These are phyloP conservation scores for Eristalis arbustorum DNA, from an alignment of 2,888 invertebrate genomes.

Conservation along the genomic window DNA sequence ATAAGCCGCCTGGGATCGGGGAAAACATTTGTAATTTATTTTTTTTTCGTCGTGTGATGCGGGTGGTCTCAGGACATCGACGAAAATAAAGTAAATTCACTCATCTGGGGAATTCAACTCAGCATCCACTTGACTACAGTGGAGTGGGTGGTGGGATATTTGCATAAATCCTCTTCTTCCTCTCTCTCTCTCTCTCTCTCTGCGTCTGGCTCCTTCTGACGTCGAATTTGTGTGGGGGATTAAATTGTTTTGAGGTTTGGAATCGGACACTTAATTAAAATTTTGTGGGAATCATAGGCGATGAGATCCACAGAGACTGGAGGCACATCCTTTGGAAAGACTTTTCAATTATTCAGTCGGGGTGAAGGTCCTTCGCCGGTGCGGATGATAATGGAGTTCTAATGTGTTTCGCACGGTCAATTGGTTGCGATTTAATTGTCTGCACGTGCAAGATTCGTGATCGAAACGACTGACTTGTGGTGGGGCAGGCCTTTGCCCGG, in stretches of 20 bases:
- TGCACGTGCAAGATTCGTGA: no score
- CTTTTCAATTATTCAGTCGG: constrained; percentile 23
- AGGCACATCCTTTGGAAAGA: constrained; percentile 17
- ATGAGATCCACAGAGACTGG: not conserved
- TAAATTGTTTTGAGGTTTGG: constrained; percentile 20
- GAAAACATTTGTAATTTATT: not conserved
- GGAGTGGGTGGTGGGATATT: not conserved
- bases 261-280: constrained; percentile 59
- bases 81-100: constrained; percentile 22
- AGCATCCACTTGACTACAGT: constrained; percentile 13
- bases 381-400: no score
- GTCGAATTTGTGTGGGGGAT: constrained; percentile 31
- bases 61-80: constrained; percentile 52
- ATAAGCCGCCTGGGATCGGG: not conserved
- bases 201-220: not conserved
- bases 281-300: constrained; percentile 14
- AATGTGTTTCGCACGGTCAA: no score
- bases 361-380: not conserved
- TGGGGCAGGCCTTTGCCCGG: no score
- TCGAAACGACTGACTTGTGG: no score
- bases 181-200: not conserved
- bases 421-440: no score
- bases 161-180: constrained; percentile 43
- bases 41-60: constrained; percentile 24
- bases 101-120: constrained; percentile 36